A percentile compares a stretch with the other conserved stretches of the same genome.
phyloP scores from a whole-genome alignment of 1,140 invertebrate species.

The Cydia fagiglandana region DNA sequence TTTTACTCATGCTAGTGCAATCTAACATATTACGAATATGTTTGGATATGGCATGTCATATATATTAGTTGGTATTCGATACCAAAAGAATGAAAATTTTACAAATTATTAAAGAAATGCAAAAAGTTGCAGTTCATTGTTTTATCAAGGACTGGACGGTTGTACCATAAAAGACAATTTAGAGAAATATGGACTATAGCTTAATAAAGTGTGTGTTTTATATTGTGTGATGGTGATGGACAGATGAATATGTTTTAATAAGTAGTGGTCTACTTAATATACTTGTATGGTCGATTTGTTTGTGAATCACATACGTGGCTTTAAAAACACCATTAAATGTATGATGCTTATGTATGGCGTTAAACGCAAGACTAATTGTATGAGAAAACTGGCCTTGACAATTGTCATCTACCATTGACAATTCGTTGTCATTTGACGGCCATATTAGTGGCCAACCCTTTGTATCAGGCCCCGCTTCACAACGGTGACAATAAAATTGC shows the following conservation, averaged over 20 bases:
- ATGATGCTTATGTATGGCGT: not conserved
- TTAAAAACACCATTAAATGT: not conserved
- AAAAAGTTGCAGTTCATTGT: not conserved
- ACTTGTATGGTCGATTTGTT: not conserved
- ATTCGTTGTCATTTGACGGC: no score
- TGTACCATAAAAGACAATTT: slow-evolving; percentile 4
- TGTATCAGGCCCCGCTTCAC: no score
- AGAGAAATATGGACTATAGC: not conserved
- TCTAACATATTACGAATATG: no score
- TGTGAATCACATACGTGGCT: not conserved
- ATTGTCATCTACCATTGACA: no score
- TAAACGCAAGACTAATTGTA: not conserved
- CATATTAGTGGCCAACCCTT: no score
- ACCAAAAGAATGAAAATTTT: not conserved
- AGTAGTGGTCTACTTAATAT: slow-evolving; percentile 4
- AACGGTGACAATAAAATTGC: no score
- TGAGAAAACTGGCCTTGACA: not conserved
- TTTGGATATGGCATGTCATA: no score
- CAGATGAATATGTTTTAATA: not conserved
- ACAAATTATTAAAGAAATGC: not conserved
- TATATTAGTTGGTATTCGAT: no score
- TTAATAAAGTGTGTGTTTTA: slow-evolving; percentile 11
- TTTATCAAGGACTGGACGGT: not conserved
- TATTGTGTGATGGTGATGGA: slow-evolving; percentile 3
- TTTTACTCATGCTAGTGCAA: no score